Base-by-base conservation (phyloP, 2,113 vertebrate species). In the Callionymus lyra region DNA sequence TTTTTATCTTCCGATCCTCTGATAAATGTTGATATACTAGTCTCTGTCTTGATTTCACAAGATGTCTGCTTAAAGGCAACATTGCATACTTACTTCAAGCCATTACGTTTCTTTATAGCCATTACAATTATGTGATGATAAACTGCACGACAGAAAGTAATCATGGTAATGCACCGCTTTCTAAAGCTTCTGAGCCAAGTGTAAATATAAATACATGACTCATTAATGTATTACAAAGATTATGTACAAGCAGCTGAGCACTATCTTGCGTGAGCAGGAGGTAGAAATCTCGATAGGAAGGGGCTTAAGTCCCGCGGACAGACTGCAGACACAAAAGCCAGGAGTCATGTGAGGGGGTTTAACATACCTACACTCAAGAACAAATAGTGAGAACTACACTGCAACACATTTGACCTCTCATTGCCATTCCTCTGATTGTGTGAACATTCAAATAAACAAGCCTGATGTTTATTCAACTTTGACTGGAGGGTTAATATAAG, bases 301-400 rank as follows among this genome's bases (percentile, higher is more conserved):
- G 41, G 38, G 56, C 43, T 68, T 60, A 60, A 34, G 32, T 47
- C 27, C 67, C 53, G 67, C 10, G 14, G 44, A 53, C 49, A 44
- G 48, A 38, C 56, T 53, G 55, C 41, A 27, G 17, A 37, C 50
- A 63, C 47, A 59, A 39, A 50, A 52, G 37, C 56, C 13, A 42
- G 41, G 38, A 61, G 54, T 74, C 62, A 78, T 66, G 70, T 72
- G 72, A 76, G 54, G 58, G 64, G 68, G 75, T 70, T 68, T 68
- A 47, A 56, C 61, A 71, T 60, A 60, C 50, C 67, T 44, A 54
- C 48, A 45, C 44, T 16, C 41, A 51, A 57, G 38, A 55, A 50
- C 47, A 45, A 36, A 43, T 42, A 59, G 61, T 8, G 10, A 9
- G 37, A 66, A 35, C 39, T 31, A 15, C 42, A 51, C 43, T 12